Evolutionary conservation across 2,888 invertebrate genomes (phyloP).

Genomic region (Ethmia dodecea): DNA sequence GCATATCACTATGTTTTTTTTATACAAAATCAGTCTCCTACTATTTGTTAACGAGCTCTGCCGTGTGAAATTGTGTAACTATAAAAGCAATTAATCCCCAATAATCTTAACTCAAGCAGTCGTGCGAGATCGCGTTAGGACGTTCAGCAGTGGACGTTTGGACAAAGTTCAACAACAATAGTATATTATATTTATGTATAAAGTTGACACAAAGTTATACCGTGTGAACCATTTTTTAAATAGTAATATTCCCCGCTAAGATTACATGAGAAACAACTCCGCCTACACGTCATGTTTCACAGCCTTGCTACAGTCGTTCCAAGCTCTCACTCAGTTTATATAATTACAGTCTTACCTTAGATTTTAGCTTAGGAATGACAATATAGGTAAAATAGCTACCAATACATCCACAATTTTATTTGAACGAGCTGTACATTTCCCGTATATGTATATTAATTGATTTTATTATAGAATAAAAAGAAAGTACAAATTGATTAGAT

Average conservation of each 20-base stretch:
- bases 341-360: slow-evolving; percentile 49
- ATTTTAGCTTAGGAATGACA: slow-evolving; percentile 59
- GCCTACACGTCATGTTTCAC: slow-evolving; percentile 62
- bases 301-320: slow-evolving; percentile 71
- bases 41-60: slow-evolving; percentile 65
- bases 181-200: slow-evolving; percentile 28
- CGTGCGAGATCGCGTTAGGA: slow-evolving; percentile 45
- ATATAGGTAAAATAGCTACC: slow-evolving; percentile 42
- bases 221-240: slow-evolving; percentile 30
- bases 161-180: slow-evolving; percentile 36
- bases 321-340: slow-evolving; percentile 55
- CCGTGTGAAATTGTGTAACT: slow-evolving; percentile 38
- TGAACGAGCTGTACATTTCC: slow-evolving; percentile 10
- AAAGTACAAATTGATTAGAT: no score
- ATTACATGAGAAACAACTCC: slow-evolving; percentile 44
- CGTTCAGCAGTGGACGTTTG: slow-evolving; percentile 59
- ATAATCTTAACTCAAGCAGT: slow-evolving; percentile 43
- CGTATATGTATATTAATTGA: no score
- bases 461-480: no score
- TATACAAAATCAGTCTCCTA: slow-evolving; percentile 76
- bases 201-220: slow-evolving; percentile 24
- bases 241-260: slow-evolving; percentile 24
- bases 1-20: slow-evolving; percentile 62
- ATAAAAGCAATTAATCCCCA: slow-evolving; percentile 16
- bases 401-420: slow-evolving; percentile 28